These are phyloP conservation scores for Sapajus apella DNA, from an alignment of 2,113 vertebrate species.

Conservation along the genomic window DNA sequence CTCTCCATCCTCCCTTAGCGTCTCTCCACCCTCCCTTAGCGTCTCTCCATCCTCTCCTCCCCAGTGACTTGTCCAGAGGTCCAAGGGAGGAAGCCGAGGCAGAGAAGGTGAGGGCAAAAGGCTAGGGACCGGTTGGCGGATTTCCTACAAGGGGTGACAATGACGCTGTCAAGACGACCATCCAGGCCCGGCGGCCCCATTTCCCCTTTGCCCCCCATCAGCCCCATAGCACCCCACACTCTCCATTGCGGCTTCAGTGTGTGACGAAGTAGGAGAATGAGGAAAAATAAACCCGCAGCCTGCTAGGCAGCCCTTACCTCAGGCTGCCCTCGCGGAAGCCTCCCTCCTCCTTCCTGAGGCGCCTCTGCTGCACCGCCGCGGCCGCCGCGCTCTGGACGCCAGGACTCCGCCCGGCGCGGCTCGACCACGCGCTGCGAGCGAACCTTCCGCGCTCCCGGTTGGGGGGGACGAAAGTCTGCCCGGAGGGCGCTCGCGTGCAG, in stretches of 20 bases:
- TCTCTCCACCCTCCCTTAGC: background rate
- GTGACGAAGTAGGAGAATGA: background rate
- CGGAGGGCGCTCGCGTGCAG: background rate
- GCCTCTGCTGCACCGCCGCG: background rate
- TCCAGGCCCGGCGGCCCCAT: background rate
- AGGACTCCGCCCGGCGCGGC: background rate
- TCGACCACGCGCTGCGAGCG: background rate
- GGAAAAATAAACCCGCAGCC: background rate
- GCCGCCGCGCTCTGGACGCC: background rate
- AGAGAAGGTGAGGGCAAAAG: background rate
- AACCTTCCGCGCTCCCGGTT: background rate
- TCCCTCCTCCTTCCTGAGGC: background rate
- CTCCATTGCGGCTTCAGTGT: background rate
- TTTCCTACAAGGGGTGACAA: background rate
- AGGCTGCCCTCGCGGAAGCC: background rate
- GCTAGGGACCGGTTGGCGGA: background rate
- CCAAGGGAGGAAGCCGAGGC: background rate
- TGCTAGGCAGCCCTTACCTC: constrained; percentile 49
- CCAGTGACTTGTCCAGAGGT: background rate
- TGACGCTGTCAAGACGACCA: background rate
- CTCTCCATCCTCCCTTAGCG: background rate
- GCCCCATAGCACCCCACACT: background rate
- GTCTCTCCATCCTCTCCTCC: background rate
- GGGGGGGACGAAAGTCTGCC: background rate
- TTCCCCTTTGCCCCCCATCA: background rate